Base-by-base conservation (phyloP, 2,113 vertebrate species). In the Nymphicus hollandicus region DNA sequence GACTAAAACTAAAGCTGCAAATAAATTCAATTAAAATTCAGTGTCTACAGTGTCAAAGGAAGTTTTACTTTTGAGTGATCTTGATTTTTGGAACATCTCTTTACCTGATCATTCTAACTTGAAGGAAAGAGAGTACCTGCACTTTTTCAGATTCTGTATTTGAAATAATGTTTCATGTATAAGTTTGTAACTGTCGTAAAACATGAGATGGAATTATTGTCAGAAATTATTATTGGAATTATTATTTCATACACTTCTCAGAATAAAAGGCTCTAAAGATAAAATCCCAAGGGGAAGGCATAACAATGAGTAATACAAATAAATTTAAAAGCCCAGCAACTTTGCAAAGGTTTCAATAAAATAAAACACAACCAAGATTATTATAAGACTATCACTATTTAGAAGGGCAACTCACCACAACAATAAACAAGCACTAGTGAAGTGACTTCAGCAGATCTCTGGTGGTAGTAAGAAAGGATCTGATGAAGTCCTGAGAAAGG, bases 361-460 rank as follows among this genome's bases (percentile, higher is more conserved):
- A 58, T 39, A 68, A 87, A 92, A 52, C 7, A 56, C 49, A 79
- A 33, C 10, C 28, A 84, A 81, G 41, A 37, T 77, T 76, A 87
- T 33, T 55, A 53, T 18, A 65, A 72, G 39, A 14, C 3, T 65
- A 49, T 13, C 28, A 27, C 27, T 78, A 65, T 41, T 65, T 46
- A 56, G 58, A 85, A 56, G 49, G 31, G 70, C 20, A 70, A 43
- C n/a, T 89, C 23, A 43, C 28, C 61, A 74, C 31, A 70, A 63
- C 88, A 74, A 55, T 20, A 93, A 95, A 79, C 24, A 85, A 89
- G 39, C 72, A 80, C 47, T 39, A 95, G 50, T 31, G 64, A 78
- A 84, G 47, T 64, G 56, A 81, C 88, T 96, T 95, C 74, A 88
- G 9, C 71, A 84, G 89, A 94, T 44, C 66, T 91, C 83, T 84